Base-by-base conservation (phyloP, 2,888 invertebrate species). In the Agrochola circellaris region DNA sequence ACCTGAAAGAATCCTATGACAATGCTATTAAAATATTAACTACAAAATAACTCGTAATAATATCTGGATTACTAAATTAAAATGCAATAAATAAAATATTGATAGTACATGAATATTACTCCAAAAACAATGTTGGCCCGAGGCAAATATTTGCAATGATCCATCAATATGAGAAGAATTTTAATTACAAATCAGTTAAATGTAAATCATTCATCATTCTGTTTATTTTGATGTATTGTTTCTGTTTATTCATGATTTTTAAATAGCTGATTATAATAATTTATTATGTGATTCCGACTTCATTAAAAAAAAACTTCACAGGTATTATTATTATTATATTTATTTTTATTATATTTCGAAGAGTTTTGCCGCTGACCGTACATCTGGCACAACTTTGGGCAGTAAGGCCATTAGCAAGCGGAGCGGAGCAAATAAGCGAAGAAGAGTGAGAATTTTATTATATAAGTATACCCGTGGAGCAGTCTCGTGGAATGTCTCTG, bases 101-200 rank as follows among this genome's bases (percentile, higher is more conserved):
- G 20, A 30, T 23, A 75, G 48, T 23, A 51, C 11, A 67, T 62
- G n/a, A 56, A 62, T 79, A 75, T 56, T 62, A 8, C 38, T 67
- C 13, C 38, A 56, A 56, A 75, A 58, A 62, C 73, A 70, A 54
- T 78, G 8, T 79, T 54, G 34, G 20, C 58, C 20, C 42, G 67
- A 51, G 38, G 67, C 58, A 83, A 83, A 81, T 64, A 72, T 71
- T 83, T 38, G 30, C 13, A 20, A 45, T 64, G 48, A 68, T 82
- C 38, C 76, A 60, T 65, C 68, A 81, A 51, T 20, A n/a, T 48
- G 62, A 45, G 58, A 54, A 42, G 1, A 74, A 74, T 77, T 71
- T 78, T 72, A 81, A 78, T 83, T 78, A 83, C 67, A 83, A 77
- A 83, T 78, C 58, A 72, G 62, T 72, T 58, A 0, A 54, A 83